Evolutionary conservation across 2,888 invertebrate genomes (phyloP).

Genomic region (Lepidocyrtinus sp.): DNA sequence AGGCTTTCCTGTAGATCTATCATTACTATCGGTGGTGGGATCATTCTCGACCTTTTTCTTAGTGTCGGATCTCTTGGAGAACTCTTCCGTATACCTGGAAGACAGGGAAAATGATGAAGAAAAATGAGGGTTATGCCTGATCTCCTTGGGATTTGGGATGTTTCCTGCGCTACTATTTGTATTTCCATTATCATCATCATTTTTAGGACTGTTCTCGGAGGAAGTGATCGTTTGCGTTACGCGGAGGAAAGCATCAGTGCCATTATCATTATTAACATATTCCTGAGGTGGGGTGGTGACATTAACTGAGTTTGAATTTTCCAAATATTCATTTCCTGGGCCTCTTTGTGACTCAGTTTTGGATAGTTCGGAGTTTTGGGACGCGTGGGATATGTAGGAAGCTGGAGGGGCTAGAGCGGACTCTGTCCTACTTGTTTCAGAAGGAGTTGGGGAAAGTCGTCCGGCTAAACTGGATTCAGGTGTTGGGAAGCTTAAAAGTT

Average conservation of each 20-base stretch:
- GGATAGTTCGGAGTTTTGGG: conserved; percentile 66
- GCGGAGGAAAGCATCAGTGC: not conserved
- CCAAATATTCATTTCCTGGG: conserved; percentile 46
- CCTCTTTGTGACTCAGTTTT: conserved; percentile 67
- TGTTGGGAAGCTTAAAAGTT: conserved; percentile 57
- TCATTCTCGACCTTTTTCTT: conserved; percentile 4
- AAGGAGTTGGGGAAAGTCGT: conserved; percentile 65
- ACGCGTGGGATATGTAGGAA: conserved; percentile 66
- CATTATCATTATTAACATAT: not conserved
- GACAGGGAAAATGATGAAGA: conserved; percentile 2
- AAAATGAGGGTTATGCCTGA: not conserved
- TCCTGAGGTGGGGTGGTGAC: too few species aligned
- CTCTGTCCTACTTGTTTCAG: conserved; percentile 67
- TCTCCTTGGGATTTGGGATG: not conserved
- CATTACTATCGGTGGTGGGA: conserved; percentile 35
- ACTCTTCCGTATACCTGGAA: not conserved
- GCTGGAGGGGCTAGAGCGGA: conserved; percentile 65
- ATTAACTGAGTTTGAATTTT: too few species aligned
- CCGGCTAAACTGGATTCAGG: conserved; percentile 57
- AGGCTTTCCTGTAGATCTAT: conserved; percentile 30
- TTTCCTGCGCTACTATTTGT: not conserved
- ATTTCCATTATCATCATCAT: not conserved
- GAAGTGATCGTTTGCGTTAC: not conserved
- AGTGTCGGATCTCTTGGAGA: too few species aligned
- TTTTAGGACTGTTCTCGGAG: not conserved